A percentile compares a stretch with the other conserved stretches of the same genome.
Evolutionary conservation across 1,140 invertebrate species (phyloP).

Genomic region (Bombus superbus): DNA sequence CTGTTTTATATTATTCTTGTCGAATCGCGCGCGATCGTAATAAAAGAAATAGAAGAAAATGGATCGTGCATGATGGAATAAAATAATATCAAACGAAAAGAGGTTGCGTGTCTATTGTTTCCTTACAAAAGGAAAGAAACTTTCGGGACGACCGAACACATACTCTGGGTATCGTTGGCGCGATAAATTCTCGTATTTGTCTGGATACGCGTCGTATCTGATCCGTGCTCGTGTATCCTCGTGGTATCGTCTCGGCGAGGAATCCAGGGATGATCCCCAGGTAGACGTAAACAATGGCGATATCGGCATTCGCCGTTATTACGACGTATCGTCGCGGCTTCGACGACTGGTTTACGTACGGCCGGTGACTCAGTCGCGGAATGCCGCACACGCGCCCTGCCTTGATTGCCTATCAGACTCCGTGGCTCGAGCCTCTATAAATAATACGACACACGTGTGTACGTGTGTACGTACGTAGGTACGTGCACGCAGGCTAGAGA

Average conservation of each 20-base stretch:
- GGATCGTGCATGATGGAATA: too few relatives aligned
- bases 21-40: too few relatives aligned
- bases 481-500: too few relatives aligned
- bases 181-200: slow-evolving; percentile 40
- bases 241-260: neutral
- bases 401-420: slow-evolving; percentile 72
- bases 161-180: neutral
- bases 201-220: slow-evolving; percentile 14
- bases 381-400: slow-evolving; percentile 69
- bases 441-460: slow-evolving; percentile 58
- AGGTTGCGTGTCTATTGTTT: too few relatives aligned
- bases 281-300: slow-evolving; percentile 57
- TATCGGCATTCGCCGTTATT: slow-evolving; percentile 47
- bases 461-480: too few relatives aligned
- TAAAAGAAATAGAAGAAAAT: too few relatives aligned
- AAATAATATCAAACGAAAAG: too few relatives aligned
- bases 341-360: slow-evolving; percentile 56
- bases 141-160: too few relatives aligned
- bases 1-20: too few relatives aligned
- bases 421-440: slow-evolving; percentile 60
- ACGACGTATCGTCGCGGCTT: slow-evolving; percentile 39
- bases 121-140: too few relatives aligned
- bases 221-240: slow-evolving; percentile 6
- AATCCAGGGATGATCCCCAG: slow-evolving; percentile 29
- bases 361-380: slow-evolving; percentile 68